Evolutionary conservation across 2,888 invertebrate genomes (phyloP).

Genomic region (Temnothorax unifasciatus): DNA sequence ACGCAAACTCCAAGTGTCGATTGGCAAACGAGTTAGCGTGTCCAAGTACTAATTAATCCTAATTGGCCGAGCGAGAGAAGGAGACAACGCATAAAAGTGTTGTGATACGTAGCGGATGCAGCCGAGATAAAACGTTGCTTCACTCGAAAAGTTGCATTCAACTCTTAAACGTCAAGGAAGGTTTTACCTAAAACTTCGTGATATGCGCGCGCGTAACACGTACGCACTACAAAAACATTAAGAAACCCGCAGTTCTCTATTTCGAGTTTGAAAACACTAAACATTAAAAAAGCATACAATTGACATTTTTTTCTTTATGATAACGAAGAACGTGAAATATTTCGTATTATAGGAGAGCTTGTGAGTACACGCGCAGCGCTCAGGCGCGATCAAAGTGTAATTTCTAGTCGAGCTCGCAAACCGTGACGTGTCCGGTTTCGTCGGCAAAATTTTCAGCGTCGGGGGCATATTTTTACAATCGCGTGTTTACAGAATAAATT

Average conservation of each 20-base stretch:
- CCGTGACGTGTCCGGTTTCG: slow-evolving; percentile 54
- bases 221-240: neutral
- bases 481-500: slow-evolving; percentile 54
- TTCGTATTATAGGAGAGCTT: neutral
- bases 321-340: neutral
- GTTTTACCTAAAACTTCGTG: neutral
- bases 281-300: neutral
- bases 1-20: neutral
- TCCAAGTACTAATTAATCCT: slow-evolving; percentile 39
- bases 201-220: too few species aligned
- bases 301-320: neutral
- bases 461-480: slow-evolving; percentile 42
- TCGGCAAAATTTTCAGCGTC: slow-evolving; percentile 49
- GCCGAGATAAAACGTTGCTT: neutral
- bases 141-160: neutral
- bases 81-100: slow-evolving; percentile 19
- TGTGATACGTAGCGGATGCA: neutral
- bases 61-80: slow-evolving; percentile 18
- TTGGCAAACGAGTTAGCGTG: slow-evolving; percentile 9
- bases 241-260: neutral
- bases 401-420: slow-evolving; percentile 45
- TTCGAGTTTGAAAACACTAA: neutral
- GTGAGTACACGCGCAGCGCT: neutral
- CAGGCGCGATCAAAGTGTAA: slow-evolving; percentile 47
- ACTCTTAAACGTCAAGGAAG: neutral